Evolutionary conservation across 2,888 invertebrate genomes (phyloP).

Genomic region (Hyposoter didymator): DNA sequence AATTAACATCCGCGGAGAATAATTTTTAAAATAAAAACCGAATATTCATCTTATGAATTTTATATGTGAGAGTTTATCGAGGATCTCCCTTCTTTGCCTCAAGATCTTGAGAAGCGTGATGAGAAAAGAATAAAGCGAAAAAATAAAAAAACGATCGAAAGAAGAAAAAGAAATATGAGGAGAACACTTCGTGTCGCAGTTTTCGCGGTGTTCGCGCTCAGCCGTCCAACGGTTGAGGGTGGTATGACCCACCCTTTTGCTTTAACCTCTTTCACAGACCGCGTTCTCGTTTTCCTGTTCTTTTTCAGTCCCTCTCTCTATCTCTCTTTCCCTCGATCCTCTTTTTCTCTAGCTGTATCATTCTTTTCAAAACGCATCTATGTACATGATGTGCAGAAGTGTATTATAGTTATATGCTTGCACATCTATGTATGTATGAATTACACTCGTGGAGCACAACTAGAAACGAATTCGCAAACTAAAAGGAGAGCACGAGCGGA

Average conservation of each 20-base stretch:
- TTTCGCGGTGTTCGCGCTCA: conserved; percentile 54
- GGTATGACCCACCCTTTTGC: conserved; percentile 30
- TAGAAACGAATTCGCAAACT: conserved; percentile 57
- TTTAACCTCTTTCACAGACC: conserved; percentile 45
- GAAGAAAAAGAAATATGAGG: conserved; percentile 7
- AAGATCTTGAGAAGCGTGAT: neutral
- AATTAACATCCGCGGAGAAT: too few species aligned
- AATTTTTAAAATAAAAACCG: neutral
- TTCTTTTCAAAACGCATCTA: conserved; percentile 38
- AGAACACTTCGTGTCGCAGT: conserved; percentile 44
- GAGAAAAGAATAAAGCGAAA: neutral
- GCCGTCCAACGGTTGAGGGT: conserved; percentile 48
- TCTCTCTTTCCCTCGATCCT: conserved; percentile 3
- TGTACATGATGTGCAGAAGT: neutral
- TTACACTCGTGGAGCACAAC: conserved; percentile 51
- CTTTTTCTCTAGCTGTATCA: conserved; percentile 26
- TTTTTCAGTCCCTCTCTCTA: conserved; percentile 5
- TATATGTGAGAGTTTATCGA: neutral
- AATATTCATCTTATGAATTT: neutral
- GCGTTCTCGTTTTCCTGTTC: conserved; percentile 26
- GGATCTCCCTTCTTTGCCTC: conserved; percentile 4
- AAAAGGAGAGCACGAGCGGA: conserved; percentile 53
- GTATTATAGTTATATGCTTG: neutral
- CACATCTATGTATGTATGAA: conserved; percentile 17
- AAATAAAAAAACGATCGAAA: conserved; percentile 1